Evolutionary conservation across 1,140 invertebrate genomes (phyloP), one percentile per base, ranked within the genome.

Genomic region (Hypothenemus hampei): DNA sequence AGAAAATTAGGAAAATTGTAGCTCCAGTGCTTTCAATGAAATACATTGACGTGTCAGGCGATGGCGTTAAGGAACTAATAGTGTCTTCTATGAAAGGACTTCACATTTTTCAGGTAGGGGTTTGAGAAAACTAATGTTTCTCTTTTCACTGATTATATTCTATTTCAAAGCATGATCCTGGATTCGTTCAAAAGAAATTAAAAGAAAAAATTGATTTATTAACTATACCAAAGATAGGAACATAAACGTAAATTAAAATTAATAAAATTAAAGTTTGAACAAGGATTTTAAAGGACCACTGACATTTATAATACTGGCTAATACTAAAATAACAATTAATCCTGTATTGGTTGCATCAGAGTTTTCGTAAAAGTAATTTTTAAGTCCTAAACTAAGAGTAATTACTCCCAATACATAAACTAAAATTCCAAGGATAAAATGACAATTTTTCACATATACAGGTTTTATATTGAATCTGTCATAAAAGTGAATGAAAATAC

Each of bases 51-150:
- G 70, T 87, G n/a, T 82, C 79, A 31, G 79, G 79, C 10, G 84
- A 87, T 72, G 84, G 84, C 31, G 70, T 85, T 29, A 81, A 80
- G 59, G 83, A 86, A 69, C 66, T 87, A 23, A 70, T 83, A 51
- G 78, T 85, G n/a, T 70, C 84, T 15, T 84, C 84, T 2, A 73
- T 82, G 62, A 78, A 78, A 63, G 84, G 84, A 37, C 70, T 87
- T 11, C 82, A 85, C 64, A 77, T 87, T 61, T 70, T 86, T 63
- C 83, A 85, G 75, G 81, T 83, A 67, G 3, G 40, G 7, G 11
- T 43, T 16, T 16, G 11, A 39, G 16, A 39, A n/a, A n/a, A n/a
- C n/a, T n/a, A n/a, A n/a, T n/a, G n/a, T n/a, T n/a, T n/a, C n/a
- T n/a, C n/a, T n/a, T 13, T 39, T 39, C 16, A 39, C 36, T n/a